Conservation (phyloP, 2,888 invertebrate genomes). For the Isotomurus palustris region DNA sequence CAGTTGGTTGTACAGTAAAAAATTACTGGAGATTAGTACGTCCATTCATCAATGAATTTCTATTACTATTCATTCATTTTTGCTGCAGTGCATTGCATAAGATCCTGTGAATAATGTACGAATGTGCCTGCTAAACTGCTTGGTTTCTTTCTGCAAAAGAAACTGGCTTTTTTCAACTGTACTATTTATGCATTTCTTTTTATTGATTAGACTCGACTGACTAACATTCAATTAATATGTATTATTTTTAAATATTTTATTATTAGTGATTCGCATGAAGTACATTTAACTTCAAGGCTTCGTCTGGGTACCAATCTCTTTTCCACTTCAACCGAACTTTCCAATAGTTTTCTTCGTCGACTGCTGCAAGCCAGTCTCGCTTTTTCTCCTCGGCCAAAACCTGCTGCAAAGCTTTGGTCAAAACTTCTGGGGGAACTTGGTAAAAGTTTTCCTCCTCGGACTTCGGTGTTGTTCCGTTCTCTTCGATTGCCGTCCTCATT, state of each 20-base stretch:
- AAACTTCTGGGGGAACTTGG: constrained; percentile 28
- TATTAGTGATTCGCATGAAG: too few species aligned
- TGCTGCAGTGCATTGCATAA: too few species aligned
- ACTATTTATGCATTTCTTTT: too few species aligned
- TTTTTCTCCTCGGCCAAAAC: constrained; percentile 17
- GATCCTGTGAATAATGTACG: too few species aligned
- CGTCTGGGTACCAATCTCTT: constrained; percentile 36
- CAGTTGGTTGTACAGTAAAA: constrained; percentile 2
- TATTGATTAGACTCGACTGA: too few species aligned
- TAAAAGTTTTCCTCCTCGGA: constrained; percentile 30
- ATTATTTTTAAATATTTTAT: too few species aligned
- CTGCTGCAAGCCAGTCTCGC: constrained; percentile 15
- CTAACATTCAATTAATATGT: too few species aligned
- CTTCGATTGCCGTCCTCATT: background rate
- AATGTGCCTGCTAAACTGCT: background rate
- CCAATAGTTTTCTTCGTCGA: constrained; percentile 35
- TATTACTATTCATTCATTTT: too few species aligned
- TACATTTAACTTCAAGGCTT: background rate
- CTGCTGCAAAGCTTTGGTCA: constrained; percentile 30
- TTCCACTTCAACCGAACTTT: constrained; percentile 41
- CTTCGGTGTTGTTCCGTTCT: background rate
- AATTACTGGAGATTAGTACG: too few species aligned
- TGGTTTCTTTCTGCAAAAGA: background rate
- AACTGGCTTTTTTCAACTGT: too few species aligned
- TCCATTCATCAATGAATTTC: too few species aligned